These are phyloP conservation scores for Torymus tubicola DNA, from an alignment of 2,888 invertebrate genomes.

Conservation along the genomic window DNA sequence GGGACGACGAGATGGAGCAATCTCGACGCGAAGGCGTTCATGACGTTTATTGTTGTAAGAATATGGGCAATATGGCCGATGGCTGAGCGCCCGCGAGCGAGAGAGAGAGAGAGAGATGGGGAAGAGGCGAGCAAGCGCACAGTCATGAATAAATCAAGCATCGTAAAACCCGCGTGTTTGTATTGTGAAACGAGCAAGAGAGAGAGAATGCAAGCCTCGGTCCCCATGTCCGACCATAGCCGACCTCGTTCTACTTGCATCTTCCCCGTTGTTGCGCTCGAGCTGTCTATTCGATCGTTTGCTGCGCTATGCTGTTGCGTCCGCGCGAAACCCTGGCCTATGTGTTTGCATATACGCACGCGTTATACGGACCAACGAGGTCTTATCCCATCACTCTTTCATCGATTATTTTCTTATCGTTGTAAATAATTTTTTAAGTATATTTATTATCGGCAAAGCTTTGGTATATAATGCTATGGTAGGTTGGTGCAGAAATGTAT, in stretches of 20 bases:
- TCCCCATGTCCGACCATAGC: slow-evolving; percentile 27
- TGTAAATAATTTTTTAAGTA: too few relatives aligned
- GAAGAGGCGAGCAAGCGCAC: slow-evolving; percentile 1
- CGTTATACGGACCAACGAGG: too few relatives aligned
- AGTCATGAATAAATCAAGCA: slow-evolving; percentile 61
- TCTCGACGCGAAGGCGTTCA: slow-evolving; percentile 52
- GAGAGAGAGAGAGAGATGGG: slow-evolving; percentile 26
- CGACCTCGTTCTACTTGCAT: slow-evolving; percentile 42
- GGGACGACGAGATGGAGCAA: slow-evolving; percentile 52
- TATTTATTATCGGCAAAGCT: too few relatives aligned
- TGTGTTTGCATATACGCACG: too few relatives aligned
- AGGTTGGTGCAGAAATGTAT: too few relatives aligned
- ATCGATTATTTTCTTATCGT: too few relatives aligned
- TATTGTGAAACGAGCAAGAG: slow-evolving; percentile 37
- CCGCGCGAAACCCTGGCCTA: too few relatives aligned
- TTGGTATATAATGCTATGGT: too few relatives aligned
- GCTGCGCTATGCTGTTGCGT: too few relatives aligned
- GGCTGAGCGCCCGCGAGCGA: too few relatives aligned
- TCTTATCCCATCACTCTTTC: too few relatives aligned
- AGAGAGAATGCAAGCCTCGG: neutral
- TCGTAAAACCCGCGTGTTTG: slow-evolving; percentile 59
- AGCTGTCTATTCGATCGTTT: neutral
- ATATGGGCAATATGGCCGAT: slow-evolving; percentile 59
- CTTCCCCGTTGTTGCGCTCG: neutral
- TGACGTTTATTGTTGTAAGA: slow-evolving; percentile 60